Evolutionary conservation across 2,888 invertebrate genomes (phyloP), one percentile per base, ranked within the genome.

Genomic region (Invenusta paracnida): DNA sequence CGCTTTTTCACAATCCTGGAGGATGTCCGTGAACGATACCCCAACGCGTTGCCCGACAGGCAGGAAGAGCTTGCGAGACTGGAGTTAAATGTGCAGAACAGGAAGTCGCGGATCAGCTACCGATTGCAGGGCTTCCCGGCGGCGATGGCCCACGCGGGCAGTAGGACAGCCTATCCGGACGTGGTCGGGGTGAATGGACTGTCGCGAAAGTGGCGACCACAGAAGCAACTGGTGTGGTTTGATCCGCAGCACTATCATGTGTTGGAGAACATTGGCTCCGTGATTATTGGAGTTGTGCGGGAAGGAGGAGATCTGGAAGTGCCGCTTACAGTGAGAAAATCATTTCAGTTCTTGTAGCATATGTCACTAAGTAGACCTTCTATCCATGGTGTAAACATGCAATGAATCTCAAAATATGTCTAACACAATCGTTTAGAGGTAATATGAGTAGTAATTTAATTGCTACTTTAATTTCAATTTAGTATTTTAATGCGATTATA

Each of bases 201-300:
- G n/a, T 48, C 48, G 5, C 48, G 48, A 89, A 90, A 30, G 93
- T 94, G 73, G 94, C 94, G 79, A 93, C 94, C 17, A 94, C 30
- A 94, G 79, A 93, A 94, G 0, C 90, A 93, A 87, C 93, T 94
- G 88, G 94, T 98, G 48, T 96, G 93, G 91, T 98, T 99, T 91
- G 97, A 98, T 89, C 98, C 98, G 0, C 95, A 96, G 85, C 97
- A 98, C 91, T 99, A 99, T 92, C 98, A 98, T 0, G 98, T 99
- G 0, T 95, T 99, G 94, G 99, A 99, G 91, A 98, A 97, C 91
- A 96, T 98, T 87, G 99, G 98, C 0, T 94, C 95, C 13, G 97
- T 98, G 90, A 95, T 96, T 89, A 95, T 97, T 17, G 94, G 95
- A 66, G 96, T 98, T 0, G 94, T 95, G 0, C 93, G 98, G 85